Percentiles rank a stretch among this genome's conserved stretches.
Conservation (phyloP, 2,113 vertebrate genomes). For the Limnothrissa miodon region DNA sequence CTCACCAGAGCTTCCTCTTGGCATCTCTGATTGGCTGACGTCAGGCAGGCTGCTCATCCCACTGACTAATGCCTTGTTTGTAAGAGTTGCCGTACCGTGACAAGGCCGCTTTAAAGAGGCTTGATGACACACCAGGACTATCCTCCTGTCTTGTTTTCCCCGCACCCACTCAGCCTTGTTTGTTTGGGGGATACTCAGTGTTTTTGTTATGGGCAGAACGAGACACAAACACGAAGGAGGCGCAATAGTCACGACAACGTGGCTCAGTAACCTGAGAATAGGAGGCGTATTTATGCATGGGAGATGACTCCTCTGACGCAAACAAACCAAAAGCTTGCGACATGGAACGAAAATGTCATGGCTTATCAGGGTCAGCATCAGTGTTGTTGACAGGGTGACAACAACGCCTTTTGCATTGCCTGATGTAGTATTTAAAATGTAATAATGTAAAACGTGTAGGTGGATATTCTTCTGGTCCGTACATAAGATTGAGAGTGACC, state of each 20-base stretch:
- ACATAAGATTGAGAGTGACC: neutral
- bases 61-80: slow-evolving; percentile 55
- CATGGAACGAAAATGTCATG: neutral
- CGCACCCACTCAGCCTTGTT: neutral
- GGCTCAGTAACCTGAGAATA: neutral
- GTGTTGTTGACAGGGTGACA: neutral
- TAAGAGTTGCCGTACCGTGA: neutral
- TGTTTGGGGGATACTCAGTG: neutral
- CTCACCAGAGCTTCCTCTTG: neutral
- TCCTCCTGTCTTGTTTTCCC: neutral
- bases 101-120: neutral
- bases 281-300: neutral
- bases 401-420: neutral
- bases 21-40: neutral
- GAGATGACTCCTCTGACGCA: neutral
- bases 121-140: slow-evolving; percentile 6
- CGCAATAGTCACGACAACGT: neutral
- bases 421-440: neutral
- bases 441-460: neutral
- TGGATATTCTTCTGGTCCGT: neutral
- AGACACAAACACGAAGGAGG: neutral
- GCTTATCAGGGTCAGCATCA: neutral
- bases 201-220: neutral
- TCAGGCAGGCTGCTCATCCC: slow-evolving; percentile 32
- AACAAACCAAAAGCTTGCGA: neutral